phyloP scores from a whole-genome alignment of 2,797 vertebrate species.

The Urosaurus nigricauda region DNA sequence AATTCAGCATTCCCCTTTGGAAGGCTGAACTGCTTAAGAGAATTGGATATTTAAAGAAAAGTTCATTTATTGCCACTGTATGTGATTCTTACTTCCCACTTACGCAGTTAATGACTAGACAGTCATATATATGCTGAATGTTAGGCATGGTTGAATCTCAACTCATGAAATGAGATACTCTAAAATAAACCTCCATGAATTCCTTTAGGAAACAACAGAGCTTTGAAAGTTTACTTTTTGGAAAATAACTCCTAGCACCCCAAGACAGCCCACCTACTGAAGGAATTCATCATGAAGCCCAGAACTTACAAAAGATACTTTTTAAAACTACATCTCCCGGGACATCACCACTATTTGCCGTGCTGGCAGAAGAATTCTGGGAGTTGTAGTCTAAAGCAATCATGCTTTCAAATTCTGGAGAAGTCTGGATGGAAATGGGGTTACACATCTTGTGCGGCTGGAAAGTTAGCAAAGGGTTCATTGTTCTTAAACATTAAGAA shows the following conservation, averaged over 20 bases:
- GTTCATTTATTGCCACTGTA: constrained; percentile 49
- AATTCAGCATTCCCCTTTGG: constrained; percentile 69
- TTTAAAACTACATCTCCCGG: too few species aligned
- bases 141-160: neutral
- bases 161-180: neutral
- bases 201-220: neutral
- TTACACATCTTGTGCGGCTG: neutral
- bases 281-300: too few species aligned
- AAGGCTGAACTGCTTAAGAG: constrained; percentile 63
- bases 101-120: constrained; percentile 50
- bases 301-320: too few species aligned
- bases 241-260: too few species aligned
- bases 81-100: constrained; percentile 51
- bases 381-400: too few species aligned
- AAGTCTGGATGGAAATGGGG: neutral
- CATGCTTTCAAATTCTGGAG: neutral
- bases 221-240: too few species aligned
- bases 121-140: constrained; percentile 51
- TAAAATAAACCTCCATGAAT: neutral
- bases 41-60: constrained; percentile 52
- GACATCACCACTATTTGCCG: too few species aligned
- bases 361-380: too few species aligned
- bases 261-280: too few species aligned
- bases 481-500: neutral
- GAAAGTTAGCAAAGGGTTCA: neutral